These are phyloP conservation scores for Dendrophyllia cribrosa DNA, from an alignment of 64 coral and sea anemone species.

Conservation along the genomic window DNA sequence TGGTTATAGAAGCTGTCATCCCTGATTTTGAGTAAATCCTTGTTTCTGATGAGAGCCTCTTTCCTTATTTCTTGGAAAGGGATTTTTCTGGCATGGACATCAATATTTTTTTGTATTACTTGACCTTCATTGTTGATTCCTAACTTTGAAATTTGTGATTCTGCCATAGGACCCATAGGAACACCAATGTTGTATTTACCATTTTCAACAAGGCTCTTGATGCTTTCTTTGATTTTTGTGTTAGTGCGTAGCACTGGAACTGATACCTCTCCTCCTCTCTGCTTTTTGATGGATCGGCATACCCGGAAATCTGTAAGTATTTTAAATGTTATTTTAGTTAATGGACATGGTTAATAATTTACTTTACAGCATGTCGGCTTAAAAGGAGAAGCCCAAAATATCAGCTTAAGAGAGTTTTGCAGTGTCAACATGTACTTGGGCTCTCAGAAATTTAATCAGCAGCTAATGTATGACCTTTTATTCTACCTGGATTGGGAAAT, in stretches of 20 bases:
- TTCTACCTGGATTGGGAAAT: no score
- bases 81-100: constrained; percentile 47
- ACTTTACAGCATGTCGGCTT: no score
- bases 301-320: constrained; percentile 6
- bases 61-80: constrained; percentile 21
- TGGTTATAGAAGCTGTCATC: constrained; percentile 12
- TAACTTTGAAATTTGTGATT: constrained; percentile 3
- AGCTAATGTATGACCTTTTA: no score
- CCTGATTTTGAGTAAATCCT: constrained; percentile 18
- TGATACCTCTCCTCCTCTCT: constrained; percentile 15
- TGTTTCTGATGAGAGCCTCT: constrained; percentile 30
- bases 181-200: constrained; percentile 45
- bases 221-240: not conserved
- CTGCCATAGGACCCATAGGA: not conserved
- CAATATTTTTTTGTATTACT: constrained; percentile 1
- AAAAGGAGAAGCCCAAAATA: no score
- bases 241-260: constrained; percentile 35
- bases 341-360: no score
- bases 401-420: no score
- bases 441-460: no score
- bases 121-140: constrained; percentile 18
- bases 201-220: constrained; percentile 27
- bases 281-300: constrained; percentile 13
- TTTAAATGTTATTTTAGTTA: not conserved
- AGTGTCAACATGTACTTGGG: no score